A percentile compares a stretch with the other conserved stretches of the same genome.
Conservation (phyloP, 2,797 vertebrate genomes). For the Urophycis tenuis region DNA sequence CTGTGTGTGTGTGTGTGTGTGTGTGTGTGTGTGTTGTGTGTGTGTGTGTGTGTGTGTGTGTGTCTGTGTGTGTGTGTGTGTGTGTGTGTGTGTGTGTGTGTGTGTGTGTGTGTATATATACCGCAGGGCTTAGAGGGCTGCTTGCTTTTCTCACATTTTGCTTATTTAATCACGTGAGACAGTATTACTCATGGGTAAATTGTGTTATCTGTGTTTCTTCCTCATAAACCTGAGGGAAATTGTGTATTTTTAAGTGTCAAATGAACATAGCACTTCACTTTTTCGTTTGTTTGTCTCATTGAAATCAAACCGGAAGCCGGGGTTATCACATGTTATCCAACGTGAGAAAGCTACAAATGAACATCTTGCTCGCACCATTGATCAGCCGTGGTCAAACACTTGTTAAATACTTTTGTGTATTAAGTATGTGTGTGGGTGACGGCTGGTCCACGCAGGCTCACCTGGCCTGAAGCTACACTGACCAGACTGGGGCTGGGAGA, state of each 20-base stretch:
- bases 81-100: conserved; percentile 10
- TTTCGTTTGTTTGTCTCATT: not conserved
- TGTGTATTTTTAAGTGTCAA: not conserved
- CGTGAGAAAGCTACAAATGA: not conserved
- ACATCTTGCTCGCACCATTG: not conserved
- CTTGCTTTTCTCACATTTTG: conserved; percentile 56
- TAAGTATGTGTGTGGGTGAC: too few species aligned
- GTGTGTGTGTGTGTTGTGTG: not conserved
- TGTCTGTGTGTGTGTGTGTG: not conserved
- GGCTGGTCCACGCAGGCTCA: too few species aligned
- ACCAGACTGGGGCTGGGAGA: too few species aligned
- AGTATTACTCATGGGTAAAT: conserved; percentile 43
- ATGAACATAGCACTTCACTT: not conserved
- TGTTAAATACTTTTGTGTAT: not conserved
- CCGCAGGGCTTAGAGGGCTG: conserved; percentile 47
- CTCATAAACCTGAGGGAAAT: not conserved
- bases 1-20: not conserved
- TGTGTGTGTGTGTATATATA: conserved; percentile 26
- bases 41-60: not conserved
- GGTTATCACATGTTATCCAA: not conserved
- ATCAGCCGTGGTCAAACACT: not conserved
- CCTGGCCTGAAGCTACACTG: too few species aligned
- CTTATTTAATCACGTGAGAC: conserved; percentile 57
- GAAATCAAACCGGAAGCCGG: not conserved
- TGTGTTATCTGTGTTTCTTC: conserved; percentile 34